Evolutionary conservation across 2,888 invertebrate species (phyloP).

Genomic region (Arctia plantaginis): DNA sequence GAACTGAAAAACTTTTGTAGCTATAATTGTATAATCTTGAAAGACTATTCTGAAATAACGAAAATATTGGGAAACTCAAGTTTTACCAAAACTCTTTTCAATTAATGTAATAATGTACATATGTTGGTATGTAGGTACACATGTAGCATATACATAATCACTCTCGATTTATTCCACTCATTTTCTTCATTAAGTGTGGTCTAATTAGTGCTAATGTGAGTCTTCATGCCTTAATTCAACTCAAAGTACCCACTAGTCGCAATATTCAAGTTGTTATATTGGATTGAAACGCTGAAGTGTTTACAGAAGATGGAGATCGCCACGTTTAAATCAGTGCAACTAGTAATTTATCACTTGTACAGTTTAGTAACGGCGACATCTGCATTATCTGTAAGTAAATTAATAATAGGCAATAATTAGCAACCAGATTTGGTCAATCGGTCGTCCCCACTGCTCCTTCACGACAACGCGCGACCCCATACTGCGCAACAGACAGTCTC

Average conservation of each 20-base stretch:
- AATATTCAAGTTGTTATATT: background rate
- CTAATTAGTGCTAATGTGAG: constrained; percentile 44
- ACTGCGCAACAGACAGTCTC: too few species aligned
- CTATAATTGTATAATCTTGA: too few species aligned
- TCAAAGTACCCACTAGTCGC: background rate
- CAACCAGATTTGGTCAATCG: too few species aligned
- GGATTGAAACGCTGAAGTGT: background rate
- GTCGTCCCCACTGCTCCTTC: too few species aligned
- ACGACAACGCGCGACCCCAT: too few species aligned
- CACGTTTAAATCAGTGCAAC: background rate
- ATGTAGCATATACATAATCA: background rate
- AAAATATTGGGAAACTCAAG: background rate
- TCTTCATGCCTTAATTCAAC: constrained; percentile 28
- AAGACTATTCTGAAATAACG: background rate
- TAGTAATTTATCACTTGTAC: constrained; percentile 1
- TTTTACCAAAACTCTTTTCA: background rate
- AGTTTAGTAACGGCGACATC: constrained; percentile 3
- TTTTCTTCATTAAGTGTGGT: constrained; percentile 8
- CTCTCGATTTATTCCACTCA: constrained; percentile 9
- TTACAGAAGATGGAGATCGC: background rate
- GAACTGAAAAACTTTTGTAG: too few species aligned
- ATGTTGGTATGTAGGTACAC: background rate
- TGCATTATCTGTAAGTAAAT: constrained; percentile 12
- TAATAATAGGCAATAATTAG: too few species aligned
- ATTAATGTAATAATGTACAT: background rate